Evolutionary conservation across 2,113 vertebrate species (phyloP), one percentile per base, ranked within the genome.

Genomic region (Corapipo altera): DNA sequence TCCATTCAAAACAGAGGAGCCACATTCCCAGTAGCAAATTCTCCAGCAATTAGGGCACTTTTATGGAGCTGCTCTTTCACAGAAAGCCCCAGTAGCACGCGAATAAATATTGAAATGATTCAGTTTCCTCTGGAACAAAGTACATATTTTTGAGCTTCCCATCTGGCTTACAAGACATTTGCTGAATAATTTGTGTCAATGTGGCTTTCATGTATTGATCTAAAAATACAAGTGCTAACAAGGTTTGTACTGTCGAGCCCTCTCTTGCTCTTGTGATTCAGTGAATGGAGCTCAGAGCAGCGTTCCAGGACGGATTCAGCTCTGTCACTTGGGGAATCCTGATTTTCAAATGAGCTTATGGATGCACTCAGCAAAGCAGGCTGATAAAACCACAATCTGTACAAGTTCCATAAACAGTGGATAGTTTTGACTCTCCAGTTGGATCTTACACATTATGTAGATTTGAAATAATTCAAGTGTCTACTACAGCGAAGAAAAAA

Each of bases 151-250:
- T 82, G 75, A 83, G 88, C 93, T 97, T 96, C 87, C 96, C 94
- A 93, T 96, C 95, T 98, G 97, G 84, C 78, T 91, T 91, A 72
- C 55, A 81, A 95, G 94, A 74, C 91, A 24, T 93, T 91, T 77
- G 51, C 79, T 92, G 96, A 91, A 77, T 97, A 96, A 97, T 97
- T 97, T 93, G 89, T 97, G 96, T 97, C 90, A 79, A 49, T 80
- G 85, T 95, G 92, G 70, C 96, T 97, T 97, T 95, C 96, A 67
- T 85, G 65, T 95, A 75, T 96, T 88, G 85, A 91, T 90, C 91
- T 95, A 96, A 95, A 88, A 95, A 94, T 96, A 92, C 77, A 93
- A 96, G 71, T 73, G 93, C 93, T 94, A 96, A 80, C 91, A 92
- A 35, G 51, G 1, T 89, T 94, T 91, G 75, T 94, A 48, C 94